Evolutionary conservation across 2,797 vertebrate species (phyloP).

Genomic region (Anomalospiza imberbis): DNA sequence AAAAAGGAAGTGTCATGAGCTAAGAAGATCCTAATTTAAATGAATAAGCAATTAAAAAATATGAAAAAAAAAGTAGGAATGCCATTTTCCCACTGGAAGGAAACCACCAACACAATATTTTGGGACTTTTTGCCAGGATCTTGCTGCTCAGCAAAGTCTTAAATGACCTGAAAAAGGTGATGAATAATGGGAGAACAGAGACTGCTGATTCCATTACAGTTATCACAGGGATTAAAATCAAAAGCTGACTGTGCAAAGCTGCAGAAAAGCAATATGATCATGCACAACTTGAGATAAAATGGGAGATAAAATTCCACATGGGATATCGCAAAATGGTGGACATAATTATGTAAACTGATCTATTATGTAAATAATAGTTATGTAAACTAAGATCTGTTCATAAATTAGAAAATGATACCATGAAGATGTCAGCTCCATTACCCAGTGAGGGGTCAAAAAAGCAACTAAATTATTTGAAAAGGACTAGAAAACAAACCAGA

Average conservation of each 20-base stretch:
- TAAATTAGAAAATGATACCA: not conserved
- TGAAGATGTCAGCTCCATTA: not conserved
- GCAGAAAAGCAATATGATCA: not conserved
- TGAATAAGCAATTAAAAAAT: not conserved
- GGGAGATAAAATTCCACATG: not conserved
- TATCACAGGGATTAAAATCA: not conserved
- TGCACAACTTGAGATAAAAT: not conserved
- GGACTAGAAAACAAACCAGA: not conserved
- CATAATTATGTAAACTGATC: not conserved
- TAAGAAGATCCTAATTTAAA: not conserved
- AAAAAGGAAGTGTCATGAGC: not conserved
- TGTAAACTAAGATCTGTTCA: not conserved
- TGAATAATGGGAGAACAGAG: slow-evolving; percentile 12
- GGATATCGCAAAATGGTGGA: not conserved
- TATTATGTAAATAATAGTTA: too few relatives aligned
- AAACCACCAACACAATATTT: not conserved
- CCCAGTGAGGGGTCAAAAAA: not conserved
- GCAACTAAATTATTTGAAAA: not conserved
- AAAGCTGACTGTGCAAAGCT: slow-evolving; percentile 41
- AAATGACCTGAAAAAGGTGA: slow-evolving; percentile 44
- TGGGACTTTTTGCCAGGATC: not conserved
- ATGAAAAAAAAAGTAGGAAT: not conserved
- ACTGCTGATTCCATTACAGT: slow-evolving; percentile 28
- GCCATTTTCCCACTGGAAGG: not conserved
- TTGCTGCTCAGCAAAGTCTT: slow-evolving; percentile 35